Percentiles rank a stretch among this genome's conserved stretches.
phyloP scores from a whole-genome alignment of 2,797 vertebrate species.

The Falco novaeseelandiae region DNA sequence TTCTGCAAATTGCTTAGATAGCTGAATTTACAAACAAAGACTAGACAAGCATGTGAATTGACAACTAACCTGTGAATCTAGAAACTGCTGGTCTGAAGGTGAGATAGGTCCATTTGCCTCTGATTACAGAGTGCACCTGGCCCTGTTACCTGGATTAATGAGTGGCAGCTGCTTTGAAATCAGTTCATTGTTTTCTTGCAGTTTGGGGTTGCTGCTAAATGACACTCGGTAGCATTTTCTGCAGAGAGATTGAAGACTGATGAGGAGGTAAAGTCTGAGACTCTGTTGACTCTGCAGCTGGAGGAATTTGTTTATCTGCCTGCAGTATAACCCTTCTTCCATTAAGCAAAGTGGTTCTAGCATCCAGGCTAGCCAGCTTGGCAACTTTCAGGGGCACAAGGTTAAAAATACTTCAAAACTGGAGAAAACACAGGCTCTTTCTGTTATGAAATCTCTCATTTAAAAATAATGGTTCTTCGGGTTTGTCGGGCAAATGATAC shows the following conservation, averaged over 20 bases:
- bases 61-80: not conserved
- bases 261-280: not conserved
- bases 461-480: not conserved
- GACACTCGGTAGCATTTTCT: not conserved
- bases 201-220: not conserved
- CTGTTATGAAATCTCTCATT: not conserved
- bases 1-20: not conserved
- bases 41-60: not conserved
- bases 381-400: not conserved
- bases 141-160: not conserved
- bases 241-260: not conserved
- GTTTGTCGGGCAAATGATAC: not conserved
- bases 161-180: not conserved
- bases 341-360: constrained; percentile 9
- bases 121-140: not conserved
- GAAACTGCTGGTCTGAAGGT: not conserved
- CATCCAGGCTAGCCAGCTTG: not conserved
- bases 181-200: not conserved
- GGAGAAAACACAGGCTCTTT: not conserved
- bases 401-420: constrained; percentile 22
- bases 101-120: not conserved
- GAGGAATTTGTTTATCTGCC: not conserved
- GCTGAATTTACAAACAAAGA: not conserved
- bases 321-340: not conserved
- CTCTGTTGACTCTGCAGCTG: not conserved